Conservation (phyloP, 2,888 invertebrate species). For the Acleris sparsana region DNA sequence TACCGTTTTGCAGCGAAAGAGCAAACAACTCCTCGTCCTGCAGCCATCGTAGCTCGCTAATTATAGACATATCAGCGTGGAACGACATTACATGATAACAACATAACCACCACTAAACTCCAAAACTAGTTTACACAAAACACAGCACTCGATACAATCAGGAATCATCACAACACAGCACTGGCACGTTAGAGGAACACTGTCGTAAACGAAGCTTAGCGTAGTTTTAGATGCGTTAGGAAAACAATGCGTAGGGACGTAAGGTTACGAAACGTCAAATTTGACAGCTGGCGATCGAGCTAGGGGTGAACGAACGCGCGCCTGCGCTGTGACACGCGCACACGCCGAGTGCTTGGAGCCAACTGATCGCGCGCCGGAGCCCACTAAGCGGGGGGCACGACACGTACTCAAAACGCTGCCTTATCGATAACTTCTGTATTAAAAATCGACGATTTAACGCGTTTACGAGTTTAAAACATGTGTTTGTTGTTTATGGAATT, state of each 20-base stretch:
- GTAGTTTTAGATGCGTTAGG: conserved; percentile 29
- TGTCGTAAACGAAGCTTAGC: conserved; percentile 29
- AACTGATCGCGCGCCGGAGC: conserved; percentile 32
- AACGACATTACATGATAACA: conserved; percentile 76
- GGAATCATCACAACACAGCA: conserved; percentile 57
- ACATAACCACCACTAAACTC: conserved; percentile 59
- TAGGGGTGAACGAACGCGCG: conserved; percentile 35
- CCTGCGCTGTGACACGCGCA: conserved; percentile 33
- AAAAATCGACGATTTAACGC: conserved; percentile 30
- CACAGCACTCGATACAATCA: conserved; percentile 54
- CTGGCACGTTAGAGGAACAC: conserved; percentile 63
- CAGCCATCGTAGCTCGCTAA: conserved; percentile 79
- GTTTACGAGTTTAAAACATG: conserved; percentile 22
- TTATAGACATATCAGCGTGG: conserved; percentile 79
- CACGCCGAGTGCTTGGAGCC: conserved; percentile 36
- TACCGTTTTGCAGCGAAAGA: conserved; percentile 80
- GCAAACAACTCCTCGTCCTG: conserved; percentile 79
- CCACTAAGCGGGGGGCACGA: conserved; percentile 64
- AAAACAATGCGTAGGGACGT: conserved; percentile 46
- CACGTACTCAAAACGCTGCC: conserved; percentile 65
- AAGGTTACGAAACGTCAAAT: conserved; percentile 68
- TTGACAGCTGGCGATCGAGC: conserved; percentile 68
- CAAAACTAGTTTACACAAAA: conserved; percentile 52
- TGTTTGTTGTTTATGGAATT: conserved; percentile 6
- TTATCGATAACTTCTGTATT: conserved; percentile 66